Evolutionary conservation across 2,888 invertebrate genomes (phyloP).

Genomic region (Keiferia lycopersicella): DNA sequence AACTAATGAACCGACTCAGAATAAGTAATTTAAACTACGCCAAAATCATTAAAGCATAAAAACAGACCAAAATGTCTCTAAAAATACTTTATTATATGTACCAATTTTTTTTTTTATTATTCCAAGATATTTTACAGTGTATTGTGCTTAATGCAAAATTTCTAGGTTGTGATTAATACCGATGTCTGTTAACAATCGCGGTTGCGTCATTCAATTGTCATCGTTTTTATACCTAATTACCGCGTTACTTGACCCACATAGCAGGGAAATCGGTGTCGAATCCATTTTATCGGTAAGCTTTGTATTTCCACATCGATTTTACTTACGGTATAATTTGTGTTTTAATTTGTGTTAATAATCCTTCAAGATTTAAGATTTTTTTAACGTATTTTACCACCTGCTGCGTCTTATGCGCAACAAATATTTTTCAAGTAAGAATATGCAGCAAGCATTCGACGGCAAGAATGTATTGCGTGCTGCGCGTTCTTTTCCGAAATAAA

Average conservation of each 20-base stretch:
- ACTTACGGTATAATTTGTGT: not conserved
- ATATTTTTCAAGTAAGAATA: no score
- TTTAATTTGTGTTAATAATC: not conserved
- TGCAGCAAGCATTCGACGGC: no score
- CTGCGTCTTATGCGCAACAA: no score
- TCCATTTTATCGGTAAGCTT: not conserved
- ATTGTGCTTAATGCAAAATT: constrained; percentile 43
- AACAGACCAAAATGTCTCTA: no score
- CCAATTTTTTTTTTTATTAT: no score
- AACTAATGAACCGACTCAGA: no score
- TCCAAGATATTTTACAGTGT: not conserved
- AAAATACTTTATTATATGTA: no score
- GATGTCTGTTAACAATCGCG: not conserved
- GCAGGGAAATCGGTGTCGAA: constrained; percentile 1
- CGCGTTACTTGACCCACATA: not conserved
- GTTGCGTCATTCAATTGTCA: not conserved
- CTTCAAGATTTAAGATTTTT: not conserved
- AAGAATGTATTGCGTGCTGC: no score
- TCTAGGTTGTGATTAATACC: constrained; percentile 63
- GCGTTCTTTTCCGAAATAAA: not conserved
- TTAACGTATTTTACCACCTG: not conserved
- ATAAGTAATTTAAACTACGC: no score
- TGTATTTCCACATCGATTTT: not conserved
- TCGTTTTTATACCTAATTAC: not conserved
- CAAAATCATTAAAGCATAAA: no score